Percentiles rank a stretch among this genome's conserved stretches.
Conservation (phyloP, 2,888 invertebrate genomes). For the Alsophila aescularia region DNA sequence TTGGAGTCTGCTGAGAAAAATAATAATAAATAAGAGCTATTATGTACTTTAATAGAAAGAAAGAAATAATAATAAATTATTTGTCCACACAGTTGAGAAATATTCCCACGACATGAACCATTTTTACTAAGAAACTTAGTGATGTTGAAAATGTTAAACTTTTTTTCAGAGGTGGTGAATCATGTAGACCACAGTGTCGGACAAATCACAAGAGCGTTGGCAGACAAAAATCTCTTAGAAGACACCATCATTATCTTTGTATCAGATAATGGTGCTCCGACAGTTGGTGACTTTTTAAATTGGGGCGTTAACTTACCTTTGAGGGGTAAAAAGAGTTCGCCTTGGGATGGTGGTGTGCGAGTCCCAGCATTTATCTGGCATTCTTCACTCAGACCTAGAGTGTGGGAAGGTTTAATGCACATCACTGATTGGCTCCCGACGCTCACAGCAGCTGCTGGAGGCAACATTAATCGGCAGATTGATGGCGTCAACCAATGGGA, state of each 20-base stretch:
- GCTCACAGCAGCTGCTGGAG: conserved; percentile 74
- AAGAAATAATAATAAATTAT: conserved; percentile 12
- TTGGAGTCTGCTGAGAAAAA: conserved; percentile 33
- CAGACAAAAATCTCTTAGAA: conserved; percentile 87
- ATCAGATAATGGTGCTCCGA: conserved; percentile 95
- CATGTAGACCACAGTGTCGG: conserved; percentile 93
- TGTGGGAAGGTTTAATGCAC: conserved; percentile 87
- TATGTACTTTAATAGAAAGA: too few relatives aligned
- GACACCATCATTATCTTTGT: conserved; percentile 94
- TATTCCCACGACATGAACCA: conserved; percentile 7
- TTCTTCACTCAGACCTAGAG: conserved; percentile 84
- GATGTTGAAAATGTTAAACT: conserved; percentile 37
- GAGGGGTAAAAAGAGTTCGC: conserved; percentile 91
- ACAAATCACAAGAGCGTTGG: conserved; percentile 87
- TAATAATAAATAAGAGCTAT: conserved; percentile 21
- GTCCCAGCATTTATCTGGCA: conserved; percentile 90
- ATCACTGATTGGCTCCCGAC: conserved; percentile 95
- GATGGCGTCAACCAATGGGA: conserved; percentile 90
- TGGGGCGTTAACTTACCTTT: conserved; percentile 91
- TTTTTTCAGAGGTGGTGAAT: conserved; percentile 85
- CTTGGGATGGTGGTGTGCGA: conserved; percentile 94
- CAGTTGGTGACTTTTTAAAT: conserved; percentile 89
- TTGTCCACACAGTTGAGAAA: too few relatives aligned
- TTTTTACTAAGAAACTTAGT: conserved; percentile 43
- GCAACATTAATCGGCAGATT: conserved; percentile 63